Evolutionary conservation across 2,797 vertebrate species (phyloP).

Genomic region (Sebastes hubbsi): DNA sequence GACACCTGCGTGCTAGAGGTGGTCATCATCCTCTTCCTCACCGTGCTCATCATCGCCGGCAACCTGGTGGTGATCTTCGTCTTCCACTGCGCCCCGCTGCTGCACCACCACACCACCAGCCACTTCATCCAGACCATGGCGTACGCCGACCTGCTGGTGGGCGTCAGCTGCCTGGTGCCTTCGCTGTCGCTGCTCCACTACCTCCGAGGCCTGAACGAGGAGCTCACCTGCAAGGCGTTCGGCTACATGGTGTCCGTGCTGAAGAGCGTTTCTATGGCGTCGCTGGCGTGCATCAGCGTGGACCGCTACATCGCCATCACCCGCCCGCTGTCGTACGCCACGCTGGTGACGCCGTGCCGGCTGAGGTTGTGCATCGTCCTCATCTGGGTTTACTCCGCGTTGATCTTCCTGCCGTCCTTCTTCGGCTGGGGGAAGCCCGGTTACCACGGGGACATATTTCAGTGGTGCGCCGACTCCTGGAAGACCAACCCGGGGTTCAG

Average conservation of each 20-base stretch:
- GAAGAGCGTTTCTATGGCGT: constrained; percentile 97
- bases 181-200: constrained; percentile 91
- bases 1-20: constrained; percentile 93
- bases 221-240: constrained; percentile 90
- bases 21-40: constrained; percentile 91
- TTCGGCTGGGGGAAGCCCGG: constrained; percentile 96
- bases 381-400: constrained; percentile 92
- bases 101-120: constrained; percentile 95
- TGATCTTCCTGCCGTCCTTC: constrained; percentile 92
- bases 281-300: constrained; percentile 93
- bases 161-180: constrained; percentile 93
- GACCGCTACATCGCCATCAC: constrained; percentile 96
- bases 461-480: constrained; percentile 92
- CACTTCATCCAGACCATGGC: constrained; percentile 98
- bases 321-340: constrained; percentile 90
- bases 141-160: constrained; percentile 94
- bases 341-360: constrained; percentile 91
- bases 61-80: constrained; percentile 96
- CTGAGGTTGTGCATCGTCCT: constrained; percentile 89
- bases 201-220: constrained; percentile 86
- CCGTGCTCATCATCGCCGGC: constrained; percentile 92
- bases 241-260: constrained; percentile 94
- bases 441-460: constrained; percentile 94
- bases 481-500: constrained; percentile 89
- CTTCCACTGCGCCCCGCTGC: constrained; percentile 95